These are phyloP conservation scores for Scaptomyza reducta DNA, from an alignment of 2,888 invertebrate species.

Conservation along the genomic window DNA sequence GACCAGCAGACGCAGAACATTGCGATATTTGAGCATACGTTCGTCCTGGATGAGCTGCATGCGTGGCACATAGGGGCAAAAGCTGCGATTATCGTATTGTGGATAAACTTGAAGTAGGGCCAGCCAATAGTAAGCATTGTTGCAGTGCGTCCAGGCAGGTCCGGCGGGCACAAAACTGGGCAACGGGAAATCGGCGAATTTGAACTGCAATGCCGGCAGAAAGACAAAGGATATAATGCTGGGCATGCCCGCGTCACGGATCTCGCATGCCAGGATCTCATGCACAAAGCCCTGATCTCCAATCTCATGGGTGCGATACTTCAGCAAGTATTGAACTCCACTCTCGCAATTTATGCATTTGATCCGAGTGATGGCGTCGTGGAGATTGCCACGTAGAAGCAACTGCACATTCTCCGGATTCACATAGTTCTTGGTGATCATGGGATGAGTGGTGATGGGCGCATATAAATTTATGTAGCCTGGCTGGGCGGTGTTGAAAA, in stretches of 20 bases:
- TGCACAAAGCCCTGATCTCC: constrained; percentile 65
- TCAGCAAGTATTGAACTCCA: constrained; percentile 47
- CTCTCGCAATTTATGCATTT: constrained; percentile 38
- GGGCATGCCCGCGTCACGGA: constrained; percentile 50
- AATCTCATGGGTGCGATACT: constrained; percentile 62
- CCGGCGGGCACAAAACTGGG: constrained; percentile 53
- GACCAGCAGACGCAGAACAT: constrained; percentile 55
- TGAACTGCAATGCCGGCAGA: constrained; percentile 58
- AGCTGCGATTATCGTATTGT: constrained; percentile 53
- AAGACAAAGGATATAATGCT: constrained; percentile 63
- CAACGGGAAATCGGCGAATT: constrained; percentile 46
- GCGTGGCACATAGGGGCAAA: constrained; percentile 64
- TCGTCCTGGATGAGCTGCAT: constrained; percentile 56
- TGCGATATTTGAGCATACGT: constrained; percentile 59
- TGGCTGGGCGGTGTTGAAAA: constrained; percentile 59
- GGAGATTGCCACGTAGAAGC: constrained; percentile 54
- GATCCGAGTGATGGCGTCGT: constrained; percentile 44
- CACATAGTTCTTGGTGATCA: constrained; percentile 50
- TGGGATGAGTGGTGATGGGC: constrained; percentile 42
- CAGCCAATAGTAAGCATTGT: constrained; percentile 48
- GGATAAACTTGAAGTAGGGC: constrained; percentile 62
- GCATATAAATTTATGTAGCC: constrained; percentile 50
- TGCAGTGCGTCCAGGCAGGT: constrained; percentile 53
- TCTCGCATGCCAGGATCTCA: constrained; percentile 59
- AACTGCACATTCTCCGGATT: constrained; percentile 62